Conservation (phyloP, 2,113 vertebrate genomes). For the Sebastes schlegelii region DNA sequence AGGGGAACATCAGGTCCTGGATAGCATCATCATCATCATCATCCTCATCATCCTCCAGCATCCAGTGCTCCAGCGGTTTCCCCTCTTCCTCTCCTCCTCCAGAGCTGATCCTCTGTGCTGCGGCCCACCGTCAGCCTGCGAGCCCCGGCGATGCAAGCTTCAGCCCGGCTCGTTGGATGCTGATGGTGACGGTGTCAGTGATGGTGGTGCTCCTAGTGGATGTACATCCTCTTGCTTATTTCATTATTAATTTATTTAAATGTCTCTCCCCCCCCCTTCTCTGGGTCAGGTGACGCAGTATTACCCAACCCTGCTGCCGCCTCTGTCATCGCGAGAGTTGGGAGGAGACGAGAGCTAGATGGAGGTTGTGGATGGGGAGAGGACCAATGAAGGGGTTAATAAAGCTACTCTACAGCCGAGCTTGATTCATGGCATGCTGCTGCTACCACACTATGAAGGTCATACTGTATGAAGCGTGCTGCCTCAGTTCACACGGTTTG, state of each 20-base stretch:
- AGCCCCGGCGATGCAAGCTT: conserved; percentile 50
- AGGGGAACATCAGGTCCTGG: conserved; percentile 52
- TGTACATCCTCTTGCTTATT: conserved; percentile 57
- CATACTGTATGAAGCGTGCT: conserved; percentile 46
- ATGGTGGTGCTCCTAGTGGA: conserved; percentile 46
- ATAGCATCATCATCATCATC: conserved; percentile 57
- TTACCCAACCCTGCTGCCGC: conserved; percentile 56
- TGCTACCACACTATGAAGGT: conserved; percentile 62
- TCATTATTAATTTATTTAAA: conserved; percentile 73
- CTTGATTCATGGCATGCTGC: conserved; percentile 28
- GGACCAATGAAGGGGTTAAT: conserved; percentile 46
- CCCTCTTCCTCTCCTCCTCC: conserved; percentile 40
- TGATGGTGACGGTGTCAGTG: too few relatives aligned
- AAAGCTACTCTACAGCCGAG: conserved; percentile 10
- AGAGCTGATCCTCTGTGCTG: conserved; percentile 44
- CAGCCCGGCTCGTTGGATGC: conserved; percentile 41
- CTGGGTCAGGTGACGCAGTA: conserved; percentile 76
- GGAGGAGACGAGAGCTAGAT: conserved; percentile 5
- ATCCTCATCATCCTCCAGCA: conserved; percentile 44
- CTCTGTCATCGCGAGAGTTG: conserved; percentile 68
- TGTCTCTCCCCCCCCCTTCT: conserved; percentile 64
- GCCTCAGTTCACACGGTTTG: background rate
- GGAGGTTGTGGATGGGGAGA: conserved; percentile 13
- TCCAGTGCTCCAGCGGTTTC: conserved; percentile 27
- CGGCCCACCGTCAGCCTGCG: conserved; percentile 34